phyloP scores from a whole-genome alignment of 2,888 invertebrate species.

The Drosophila prolongata region DNA sequence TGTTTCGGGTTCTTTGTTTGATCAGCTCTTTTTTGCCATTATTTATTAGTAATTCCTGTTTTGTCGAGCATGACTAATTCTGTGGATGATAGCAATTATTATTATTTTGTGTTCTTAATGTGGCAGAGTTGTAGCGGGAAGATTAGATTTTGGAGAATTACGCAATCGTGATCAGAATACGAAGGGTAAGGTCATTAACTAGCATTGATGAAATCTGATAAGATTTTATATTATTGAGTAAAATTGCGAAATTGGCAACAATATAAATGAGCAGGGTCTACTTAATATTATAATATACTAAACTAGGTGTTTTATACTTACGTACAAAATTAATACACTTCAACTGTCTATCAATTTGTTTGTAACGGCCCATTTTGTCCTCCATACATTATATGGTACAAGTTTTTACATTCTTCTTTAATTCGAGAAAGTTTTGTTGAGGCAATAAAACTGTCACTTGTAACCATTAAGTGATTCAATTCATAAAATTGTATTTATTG shows the following conservation, averaged over 20 bases:
- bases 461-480: slow-evolving; percentile 48
- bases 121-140: slow-evolving; percentile 9
- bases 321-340: too few species aligned
- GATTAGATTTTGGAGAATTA: slow-evolving; percentile 30
- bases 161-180: slow-evolving; percentile 8
- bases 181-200: slow-evolving; percentile 24
- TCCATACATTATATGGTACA: background rate
- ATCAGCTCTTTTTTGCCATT: background rate
- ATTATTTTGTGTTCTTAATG: slow-evolving; percentile 41
- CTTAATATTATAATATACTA: too few species aligned
- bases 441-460: slow-evolving; percentile 64
- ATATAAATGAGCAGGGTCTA: too few species aligned
- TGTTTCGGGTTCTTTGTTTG: slow-evolving; percentile 28
- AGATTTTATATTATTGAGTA: background rate
- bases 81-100: slow-evolving; percentile 20
- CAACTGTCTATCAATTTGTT: too few species aligned
- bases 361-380: background rate
- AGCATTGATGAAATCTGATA: slow-evolving; percentile 13
- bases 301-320: too few species aligned
- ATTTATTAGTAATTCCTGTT: slow-evolving; percentile 1
- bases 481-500: slow-evolving; percentile 57
- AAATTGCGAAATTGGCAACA: background rate
- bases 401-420: background rate
- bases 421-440: slow-evolving; percentile 59
- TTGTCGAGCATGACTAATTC: slow-evolving; percentile 42